Conservation (phyloP, 2,113 vertebrate species). For the Spermophilus dauricus region DNA sequence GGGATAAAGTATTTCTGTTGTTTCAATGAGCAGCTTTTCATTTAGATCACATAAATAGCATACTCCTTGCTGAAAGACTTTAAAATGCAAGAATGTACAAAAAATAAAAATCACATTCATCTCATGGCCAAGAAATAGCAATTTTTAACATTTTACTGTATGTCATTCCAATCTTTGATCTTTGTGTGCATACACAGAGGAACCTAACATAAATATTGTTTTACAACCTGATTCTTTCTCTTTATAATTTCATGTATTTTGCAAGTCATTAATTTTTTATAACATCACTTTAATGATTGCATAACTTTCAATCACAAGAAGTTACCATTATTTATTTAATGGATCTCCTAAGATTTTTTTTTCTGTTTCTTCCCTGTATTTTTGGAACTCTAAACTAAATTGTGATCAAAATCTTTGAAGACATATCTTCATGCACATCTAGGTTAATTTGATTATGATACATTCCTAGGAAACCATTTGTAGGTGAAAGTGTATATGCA, state of each 20-base stretch:
- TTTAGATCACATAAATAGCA: not conserved
- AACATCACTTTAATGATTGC: conserved; percentile 2
- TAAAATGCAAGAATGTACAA: not conserved
- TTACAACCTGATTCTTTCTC: conserved; percentile 29
- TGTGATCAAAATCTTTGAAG: conserved; percentile 3
- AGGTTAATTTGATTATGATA: conserved; percentile 21
- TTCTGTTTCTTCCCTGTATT: not conserved
- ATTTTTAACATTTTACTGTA: not conserved
- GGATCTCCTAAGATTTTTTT: not conserved
- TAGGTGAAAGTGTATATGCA: not conserved
- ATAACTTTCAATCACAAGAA: conserved; percentile 36
- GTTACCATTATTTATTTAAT: conserved; percentile 36
- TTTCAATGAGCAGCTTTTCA: not conserved
- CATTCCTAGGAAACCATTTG: not conserved
- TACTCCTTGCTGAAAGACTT: not conserved
- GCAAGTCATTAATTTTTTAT: conserved; percentile 68
- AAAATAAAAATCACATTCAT: conserved; percentile 39
- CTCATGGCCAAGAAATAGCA: not conserved
- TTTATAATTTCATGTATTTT: conserved; percentile 47
- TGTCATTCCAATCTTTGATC: not conserved
- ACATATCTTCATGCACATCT: not conserved
- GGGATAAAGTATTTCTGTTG: not conserved
- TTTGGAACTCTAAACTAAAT: not conserved
- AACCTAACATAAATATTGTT: conserved; percentile 39
- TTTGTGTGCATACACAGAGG: not conserved